These are phyloP conservation scores for Dreissena rostriformis DNA, from an alignment of 1,140 invertebrate genomes.

Conservation along the genomic window DNA sequence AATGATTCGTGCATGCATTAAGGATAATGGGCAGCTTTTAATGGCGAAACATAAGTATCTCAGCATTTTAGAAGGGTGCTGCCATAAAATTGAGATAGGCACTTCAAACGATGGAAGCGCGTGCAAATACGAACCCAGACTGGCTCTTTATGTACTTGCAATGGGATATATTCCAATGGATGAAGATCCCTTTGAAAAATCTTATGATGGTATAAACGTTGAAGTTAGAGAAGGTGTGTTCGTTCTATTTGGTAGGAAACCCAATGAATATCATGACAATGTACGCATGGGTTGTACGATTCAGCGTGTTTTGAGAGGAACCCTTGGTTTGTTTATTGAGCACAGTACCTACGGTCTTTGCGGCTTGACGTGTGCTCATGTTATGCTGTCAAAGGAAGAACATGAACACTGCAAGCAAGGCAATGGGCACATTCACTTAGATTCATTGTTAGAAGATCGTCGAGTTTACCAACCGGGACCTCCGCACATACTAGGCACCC, in stretches of 20 bases:
- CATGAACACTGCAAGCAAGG: not conserved
- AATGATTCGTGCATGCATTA: too few relatives aligned
- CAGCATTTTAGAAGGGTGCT: too few relatives aligned
- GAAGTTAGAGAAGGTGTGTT: slow-evolving; percentile 9
- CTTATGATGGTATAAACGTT: not conserved
- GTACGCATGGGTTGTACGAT: slow-evolving; percentile 1
- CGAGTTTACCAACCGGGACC: not conserved
- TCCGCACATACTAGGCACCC: not conserved
- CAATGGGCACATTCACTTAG: not conserved
- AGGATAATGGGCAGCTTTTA: too few relatives aligned
- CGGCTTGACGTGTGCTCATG: slow-evolving; percentile 5
- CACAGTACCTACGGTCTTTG: not conserved
- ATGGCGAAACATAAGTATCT: too few relatives aligned
- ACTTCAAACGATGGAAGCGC: too few relatives aligned
- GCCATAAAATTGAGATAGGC: too few relatives aligned
- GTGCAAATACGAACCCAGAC: too few relatives aligned
- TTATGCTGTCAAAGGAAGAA: not conserved
- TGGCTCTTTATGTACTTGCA: slow-evolving; percentile 1
- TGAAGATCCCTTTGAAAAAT: not conserved
- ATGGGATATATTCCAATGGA: slow-evolving; percentile 2
- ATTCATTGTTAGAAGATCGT: not conserved
- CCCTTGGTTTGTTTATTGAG: slow-evolving; percentile 15
- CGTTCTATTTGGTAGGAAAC: not conserved
- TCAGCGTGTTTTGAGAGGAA: not conserved
- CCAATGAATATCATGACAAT: not conserved